Conservation (phyloP, 2,888 invertebrate species). For the Brenthis daphne region DNA sequence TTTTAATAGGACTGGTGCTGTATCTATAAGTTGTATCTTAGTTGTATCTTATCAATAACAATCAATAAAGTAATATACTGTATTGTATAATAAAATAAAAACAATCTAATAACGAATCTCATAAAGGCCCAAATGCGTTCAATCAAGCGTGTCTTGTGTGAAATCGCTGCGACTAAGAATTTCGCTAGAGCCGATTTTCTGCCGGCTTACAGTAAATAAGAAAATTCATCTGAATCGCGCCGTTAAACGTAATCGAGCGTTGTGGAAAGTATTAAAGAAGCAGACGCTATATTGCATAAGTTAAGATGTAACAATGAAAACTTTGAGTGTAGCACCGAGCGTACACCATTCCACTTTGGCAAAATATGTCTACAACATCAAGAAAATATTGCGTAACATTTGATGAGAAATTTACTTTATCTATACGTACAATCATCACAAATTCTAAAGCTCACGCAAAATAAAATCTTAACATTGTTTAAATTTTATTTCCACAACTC, state of each 20-base stretch:
- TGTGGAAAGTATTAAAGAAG: conserved; percentile 79
- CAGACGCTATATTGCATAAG: conserved; percentile 80
- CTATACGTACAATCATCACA: conserved; percentile 24
- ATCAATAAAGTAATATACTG: conserved; percentile 32
- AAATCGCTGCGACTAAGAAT: conserved; percentile 65
- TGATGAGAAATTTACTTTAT: conserved; percentile 37
- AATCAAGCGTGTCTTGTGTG: conserved; percentile 67
- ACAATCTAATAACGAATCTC: conserved; percentile 45
- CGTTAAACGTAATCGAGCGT: conserved; percentile 81
- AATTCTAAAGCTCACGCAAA: conserved; percentile 22
- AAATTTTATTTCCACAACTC: conserved; percentile 30
- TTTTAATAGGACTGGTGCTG: background rate
- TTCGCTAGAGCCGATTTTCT: conserved; percentile 62
- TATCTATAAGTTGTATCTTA: background rate
- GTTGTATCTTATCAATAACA: conserved; percentile 6
- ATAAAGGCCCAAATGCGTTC: conserved; percentile 55
- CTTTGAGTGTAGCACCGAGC: conserved; percentile 73
- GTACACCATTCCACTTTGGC: conserved; percentile 71
- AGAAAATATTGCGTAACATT: conserved; percentile 57
- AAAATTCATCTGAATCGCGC: conserved; percentile 76
- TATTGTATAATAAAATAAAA: conserved; percentile 44
- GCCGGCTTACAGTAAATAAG: conserved; percentile 77
- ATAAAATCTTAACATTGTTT: conserved; percentile 27
- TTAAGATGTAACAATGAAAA: conserved; percentile 80
- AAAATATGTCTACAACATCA: conserved; percentile 63